phyloP scores from a whole-genome alignment of 2,888 invertebrate genomes.

The Drosophila basisetae region DNA sequence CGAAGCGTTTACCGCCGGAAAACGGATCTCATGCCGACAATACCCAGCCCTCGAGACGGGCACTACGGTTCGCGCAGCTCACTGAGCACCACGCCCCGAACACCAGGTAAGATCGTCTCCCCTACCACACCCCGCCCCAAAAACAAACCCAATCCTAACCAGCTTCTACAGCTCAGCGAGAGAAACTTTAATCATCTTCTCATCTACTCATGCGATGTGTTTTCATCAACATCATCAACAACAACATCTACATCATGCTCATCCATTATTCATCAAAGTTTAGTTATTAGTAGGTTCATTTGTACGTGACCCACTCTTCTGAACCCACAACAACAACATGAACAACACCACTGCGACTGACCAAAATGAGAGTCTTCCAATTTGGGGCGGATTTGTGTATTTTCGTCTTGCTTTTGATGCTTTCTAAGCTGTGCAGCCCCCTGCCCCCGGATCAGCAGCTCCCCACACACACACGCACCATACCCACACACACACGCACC shows the following conservation, averaged over 20 bases:
- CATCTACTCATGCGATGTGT: conserved; percentile 9
- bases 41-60: conserved; percentile 90
- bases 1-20: conserved; percentile 93
- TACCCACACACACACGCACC: conserved; percentile 1
- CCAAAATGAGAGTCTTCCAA: conserved; percentile 25
- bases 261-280: conserved; percentile 1
- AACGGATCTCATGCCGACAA: conserved; percentile 96
- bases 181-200: not conserved
- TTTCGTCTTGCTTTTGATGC: conserved; percentile 34
- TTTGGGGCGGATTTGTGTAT: conserved; percentile 20
- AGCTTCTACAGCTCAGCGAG: conserved; percentile 22
- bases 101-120: conserved; percentile 84
- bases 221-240: conserved; percentile 8
- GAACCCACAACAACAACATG: conserved; percentile 5
- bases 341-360: conserved; percentile 13
- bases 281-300: conserved; percentile 9
- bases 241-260: conserved; percentile 1
- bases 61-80: conserved; percentile 86
- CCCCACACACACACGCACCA: not conserved
- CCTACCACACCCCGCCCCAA: conserved; percentile 4
- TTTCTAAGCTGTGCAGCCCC: conserved; percentile 6
- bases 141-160: conserved; percentile 9
- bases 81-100: conserved; percentile 85
- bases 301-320: conserved; percentile 9
- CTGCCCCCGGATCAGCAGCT: not conserved